Percentiles rank a stretch among this genome's conserved stretches.
Evolutionary conservation across 2,113 vertebrate genomes (phyloP).

Genomic region (Megaptera novaeangliae): DNA sequence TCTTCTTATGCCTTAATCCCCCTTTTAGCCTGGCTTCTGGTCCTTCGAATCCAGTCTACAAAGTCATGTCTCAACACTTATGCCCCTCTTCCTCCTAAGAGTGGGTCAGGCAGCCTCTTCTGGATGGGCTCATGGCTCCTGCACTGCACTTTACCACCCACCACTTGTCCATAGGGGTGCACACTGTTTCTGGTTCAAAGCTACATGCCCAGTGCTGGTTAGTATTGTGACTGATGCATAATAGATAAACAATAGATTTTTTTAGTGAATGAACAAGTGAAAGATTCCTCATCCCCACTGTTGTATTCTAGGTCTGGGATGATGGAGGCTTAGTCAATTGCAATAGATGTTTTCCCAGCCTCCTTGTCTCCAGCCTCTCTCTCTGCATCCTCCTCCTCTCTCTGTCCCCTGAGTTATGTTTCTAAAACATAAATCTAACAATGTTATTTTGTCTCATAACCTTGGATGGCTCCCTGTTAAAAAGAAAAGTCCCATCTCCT

Average conservation of each 20-base stretch:
- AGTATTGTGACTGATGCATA: background rate
- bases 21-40: background rate
- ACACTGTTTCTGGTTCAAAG: background rate
- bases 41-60: background rate
- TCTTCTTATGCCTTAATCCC: background rate
- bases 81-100: background rate
- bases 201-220: background rate
- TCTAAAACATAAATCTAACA: background rate
- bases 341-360: background rate
- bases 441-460: background rate
- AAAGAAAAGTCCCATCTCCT: background rate
- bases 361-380: background rate
- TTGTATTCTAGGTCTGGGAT: background rate
- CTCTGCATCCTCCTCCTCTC: background rate
- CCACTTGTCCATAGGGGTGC: accelerated
- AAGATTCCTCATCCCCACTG: background rate
- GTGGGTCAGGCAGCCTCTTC: background rate
- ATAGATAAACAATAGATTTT: background rate
- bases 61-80: background rate
- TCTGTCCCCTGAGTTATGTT: background rate
- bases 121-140: too few relatives aligned
- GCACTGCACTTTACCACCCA: accelerated
- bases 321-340: background rate
- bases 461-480: background rate
- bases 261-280: background rate